A percentile compares a stretch with the other conserved stretches of the same genome.
Conservation (phyloP, 2,797 vertebrate species). For the Coregonus ussuriensis region DNA sequence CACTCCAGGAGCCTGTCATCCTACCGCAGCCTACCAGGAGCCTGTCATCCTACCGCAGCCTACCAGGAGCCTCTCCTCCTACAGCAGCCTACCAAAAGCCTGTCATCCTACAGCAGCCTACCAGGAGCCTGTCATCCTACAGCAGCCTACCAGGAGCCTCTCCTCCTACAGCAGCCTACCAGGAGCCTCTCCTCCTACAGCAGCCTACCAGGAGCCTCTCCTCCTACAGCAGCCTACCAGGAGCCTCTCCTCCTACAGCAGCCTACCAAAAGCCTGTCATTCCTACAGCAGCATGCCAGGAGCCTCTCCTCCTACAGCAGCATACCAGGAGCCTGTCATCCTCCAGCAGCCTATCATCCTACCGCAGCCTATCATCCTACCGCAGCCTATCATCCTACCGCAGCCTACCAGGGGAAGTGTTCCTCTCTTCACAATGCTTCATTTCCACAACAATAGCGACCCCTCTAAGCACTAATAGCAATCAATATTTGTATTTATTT, state of each 20-base stretch:
- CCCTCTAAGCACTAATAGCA: slow-evolving; percentile 57
- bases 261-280: slow-evolving; percentile 56
- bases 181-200: too few relatives aligned
- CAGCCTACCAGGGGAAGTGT: slow-evolving; percentile 56
- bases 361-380: slow-evolving; percentile 65
- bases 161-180: too few relatives aligned
- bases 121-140: too few relatives aligned
- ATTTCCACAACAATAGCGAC: slow-evolving; percentile 71
- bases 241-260: slow-evolving; percentile 40
- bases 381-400: slow-evolving; percentile 54
- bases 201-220: too few relatives aligned
- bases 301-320: slow-evolving; percentile 46
- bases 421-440: slow-evolving; percentile 73
- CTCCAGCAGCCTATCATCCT: slow-evolving; percentile 25
- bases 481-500: slow-evolving; percentile 54
- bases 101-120: too few relatives aligned
- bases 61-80: too few relatives aligned
- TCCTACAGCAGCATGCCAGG: slow-evolving; percentile 43
- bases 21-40: too few relatives aligned
- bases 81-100: too few relatives aligned
- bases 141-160: too few relatives aligned
- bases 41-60: too few relatives aligned
- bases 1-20: slow-evolving; percentile 58
- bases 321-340: slow-evolving; percentile 59
- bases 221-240: too few relatives aligned